Base-by-base conservation (phyloP, 2,888 invertebrate genomes). In the Luperina nickerlii region DNA sequence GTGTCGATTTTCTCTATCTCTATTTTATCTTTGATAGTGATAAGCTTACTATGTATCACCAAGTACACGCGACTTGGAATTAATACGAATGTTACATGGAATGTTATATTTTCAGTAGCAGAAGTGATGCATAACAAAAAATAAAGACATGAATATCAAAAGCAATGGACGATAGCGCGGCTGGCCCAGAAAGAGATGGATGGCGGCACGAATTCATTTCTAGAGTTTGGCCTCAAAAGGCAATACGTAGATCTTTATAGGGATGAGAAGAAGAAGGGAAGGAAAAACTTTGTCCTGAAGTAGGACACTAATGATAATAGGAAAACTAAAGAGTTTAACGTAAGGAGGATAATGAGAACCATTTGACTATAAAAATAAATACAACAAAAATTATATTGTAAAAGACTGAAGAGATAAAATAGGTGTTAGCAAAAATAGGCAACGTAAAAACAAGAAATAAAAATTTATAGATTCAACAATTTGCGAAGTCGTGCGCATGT, bases 1-100 rank as follows among this genome's bases (percentile, higher is more conserved):
- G 72, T 57, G 27, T 57, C 65, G 66, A 78, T 62, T 71, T 48
- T 74, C 74, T 70, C 78, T 79, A 79, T 83, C 84, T 73, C 1
- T n/a, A 38, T 72, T 83, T 75, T 83, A 83, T 83, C 84, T 83
- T 11, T 62, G 51, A n/a, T 38, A 54, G 42, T 75, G 79, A 83
- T 83, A 83, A 83, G 27, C 83, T 72, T 72, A 69, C 83, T 79
- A 74, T 74, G 71, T 74, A 67, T 67, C 48, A 74, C 20, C 57
- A 72, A n/a, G 71, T 54, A 65, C 11, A 74, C 54, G 51, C 27
- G 24, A 54, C 71, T 75, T 65, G 48, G 48, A 81, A 65, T 65
- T 69, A 65, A 51, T 60, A 5, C 0, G 8, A 75, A 27, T 27
- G 68, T 48, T 24, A 63, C 45, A 74, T 71, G 45, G n/a, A 67